Percentiles rank a stretch among this genome's conserved stretches.
Conservation (phyloP, 2,113 vertebrate species). For the Naja naja region DNA sequence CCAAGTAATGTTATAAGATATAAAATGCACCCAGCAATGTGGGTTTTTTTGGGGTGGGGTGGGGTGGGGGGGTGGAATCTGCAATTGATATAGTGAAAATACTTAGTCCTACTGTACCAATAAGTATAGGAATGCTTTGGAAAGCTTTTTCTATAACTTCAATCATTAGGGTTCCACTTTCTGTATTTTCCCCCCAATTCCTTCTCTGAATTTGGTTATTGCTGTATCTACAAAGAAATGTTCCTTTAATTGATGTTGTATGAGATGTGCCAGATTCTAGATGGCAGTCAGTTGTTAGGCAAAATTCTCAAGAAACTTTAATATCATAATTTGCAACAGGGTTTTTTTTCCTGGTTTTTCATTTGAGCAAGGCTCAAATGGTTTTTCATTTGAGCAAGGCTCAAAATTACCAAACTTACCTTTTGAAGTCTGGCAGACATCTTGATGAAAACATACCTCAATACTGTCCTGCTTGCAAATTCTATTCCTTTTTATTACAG, state of each 20-base stretch:
- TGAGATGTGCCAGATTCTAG: not conserved
- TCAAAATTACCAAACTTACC: not conserved
- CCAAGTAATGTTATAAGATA: not conserved
- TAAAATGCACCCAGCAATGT: not conserved
- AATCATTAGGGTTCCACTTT: not conserved
- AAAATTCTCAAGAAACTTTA: not conserved
- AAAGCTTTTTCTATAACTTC: not conserved
- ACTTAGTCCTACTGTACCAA: not conserved
- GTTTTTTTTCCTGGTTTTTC: not conserved
- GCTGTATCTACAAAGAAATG: not conserved
- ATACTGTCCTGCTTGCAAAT: not conserved
- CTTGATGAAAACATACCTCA: not conserved
- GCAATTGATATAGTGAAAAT: not conserved
- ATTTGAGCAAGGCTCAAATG: not conserved
- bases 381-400: not conserved
- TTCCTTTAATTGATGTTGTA: not conserved
- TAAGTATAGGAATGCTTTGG: not conserved
- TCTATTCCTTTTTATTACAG: not conserved
- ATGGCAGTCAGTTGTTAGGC: not conserved
- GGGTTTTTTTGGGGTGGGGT: not conserved
- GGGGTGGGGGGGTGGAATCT: fast-evolving
- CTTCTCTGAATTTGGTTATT: not conserved
- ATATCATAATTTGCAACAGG: not conserved
- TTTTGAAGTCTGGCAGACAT: not conserved
- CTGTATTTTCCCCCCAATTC: not conserved